Conservation (phyloP, 1,140 invertebrate genomes). For the Medauroidea extradentata region DNA sequence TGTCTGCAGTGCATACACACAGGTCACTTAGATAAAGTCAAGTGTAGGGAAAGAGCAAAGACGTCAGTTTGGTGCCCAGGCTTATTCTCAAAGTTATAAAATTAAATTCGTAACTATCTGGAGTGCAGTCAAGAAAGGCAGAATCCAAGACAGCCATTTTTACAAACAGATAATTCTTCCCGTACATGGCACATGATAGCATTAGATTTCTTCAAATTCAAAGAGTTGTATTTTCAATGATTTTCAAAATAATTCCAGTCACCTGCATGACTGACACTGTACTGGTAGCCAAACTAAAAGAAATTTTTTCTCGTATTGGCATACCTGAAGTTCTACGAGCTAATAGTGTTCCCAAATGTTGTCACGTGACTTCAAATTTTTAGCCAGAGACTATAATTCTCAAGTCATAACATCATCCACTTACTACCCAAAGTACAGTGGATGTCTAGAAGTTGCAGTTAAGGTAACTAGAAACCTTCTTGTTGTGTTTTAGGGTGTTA, state of each 20-base stretch:
- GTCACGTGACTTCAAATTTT: slow-evolving; percentile 18
- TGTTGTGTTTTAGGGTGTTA: too few species aligned
- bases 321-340: slow-evolving; percentile 15
- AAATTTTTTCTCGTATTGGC: slow-evolving; percentile 23
- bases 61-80: slow-evolving; percentile 21
- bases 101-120: slow-evolving; percentile 25
- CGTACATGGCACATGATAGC: slow-evolving; percentile 26
- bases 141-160: slow-evolving; percentile 23
- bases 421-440: too few species aligned
- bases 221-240: slow-evolving; percentile 12
- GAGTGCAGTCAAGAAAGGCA: slow-evolving; percentile 21
- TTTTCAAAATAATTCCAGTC: slow-evolving; percentile 23
- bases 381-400: slow-evolving; percentile 25
- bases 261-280: slow-evolving; percentile 15
- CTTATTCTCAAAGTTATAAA: slow-evolving; percentile 22
- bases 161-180: slow-evolving; percentile 16
- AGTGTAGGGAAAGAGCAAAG: too few species aligned
- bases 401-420: slow-evolving; percentile 27
- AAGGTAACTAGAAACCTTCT: too few species aligned
- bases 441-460: too few species aligned
- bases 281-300: slow-evolving; percentile 21
- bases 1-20: slow-evolving; percentile 23
- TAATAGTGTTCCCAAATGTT: slow-evolving; percentile 22
- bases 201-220: slow-evolving; percentile 11
- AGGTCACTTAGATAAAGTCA: slow-evolving; percentile 22